Evolutionary conservation across 2,888 invertebrate genomes (phyloP).

Genomic region (Conus canariensis): DNA sequence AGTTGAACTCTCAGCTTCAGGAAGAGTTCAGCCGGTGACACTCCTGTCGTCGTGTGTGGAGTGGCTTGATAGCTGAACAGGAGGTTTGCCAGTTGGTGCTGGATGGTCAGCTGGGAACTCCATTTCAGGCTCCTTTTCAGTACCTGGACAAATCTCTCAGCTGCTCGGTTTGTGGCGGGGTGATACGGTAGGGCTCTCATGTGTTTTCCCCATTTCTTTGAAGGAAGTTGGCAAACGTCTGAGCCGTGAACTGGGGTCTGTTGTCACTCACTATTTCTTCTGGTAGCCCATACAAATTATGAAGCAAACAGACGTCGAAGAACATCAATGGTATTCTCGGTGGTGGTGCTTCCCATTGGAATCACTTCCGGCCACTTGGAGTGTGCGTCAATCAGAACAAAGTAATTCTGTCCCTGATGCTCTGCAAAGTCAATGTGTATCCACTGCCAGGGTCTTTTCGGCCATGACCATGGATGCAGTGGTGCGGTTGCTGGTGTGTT

Average conservation of each 20-base stretch:
- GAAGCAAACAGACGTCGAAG: constrained; percentile 20
- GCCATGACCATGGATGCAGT: constrained; percentile 63
- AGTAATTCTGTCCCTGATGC: constrained; percentile 52
- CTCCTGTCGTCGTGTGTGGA: constrained; percentile 4
- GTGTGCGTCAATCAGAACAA: constrained; percentile 58
- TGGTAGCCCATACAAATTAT: too few species aligned
- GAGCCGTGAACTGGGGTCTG: constrained; percentile 45
- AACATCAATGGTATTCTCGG: constrained; percentile 25
- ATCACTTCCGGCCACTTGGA: constrained; percentile 58
- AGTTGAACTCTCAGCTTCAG: neutral
- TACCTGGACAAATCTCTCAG: constrained; percentile 55
- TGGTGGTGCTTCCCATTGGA: neutral
- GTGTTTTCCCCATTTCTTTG: constrained; percentile 48
- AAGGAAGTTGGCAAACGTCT: constrained; percentile 51
- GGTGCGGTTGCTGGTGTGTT: constrained; percentile 57
- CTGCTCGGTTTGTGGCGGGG: constrained; percentile 51
- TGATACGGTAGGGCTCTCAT: constrained; percentile 53
- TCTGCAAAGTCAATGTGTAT: constrained; percentile 67
- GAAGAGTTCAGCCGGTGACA: constrained; percentile 1
- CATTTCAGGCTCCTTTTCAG: constrained; percentile 49
- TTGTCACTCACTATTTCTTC: constrained; percentile 54
- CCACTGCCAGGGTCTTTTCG: constrained; percentile 60
- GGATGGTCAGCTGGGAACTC: neutral
- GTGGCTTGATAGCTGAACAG: neutral
- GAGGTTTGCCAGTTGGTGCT: constrained; percentile 18